Base-by-base conservation (phyloP, 2,888 invertebrate genomes). In the Ischnus inquisitorius region DNA sequence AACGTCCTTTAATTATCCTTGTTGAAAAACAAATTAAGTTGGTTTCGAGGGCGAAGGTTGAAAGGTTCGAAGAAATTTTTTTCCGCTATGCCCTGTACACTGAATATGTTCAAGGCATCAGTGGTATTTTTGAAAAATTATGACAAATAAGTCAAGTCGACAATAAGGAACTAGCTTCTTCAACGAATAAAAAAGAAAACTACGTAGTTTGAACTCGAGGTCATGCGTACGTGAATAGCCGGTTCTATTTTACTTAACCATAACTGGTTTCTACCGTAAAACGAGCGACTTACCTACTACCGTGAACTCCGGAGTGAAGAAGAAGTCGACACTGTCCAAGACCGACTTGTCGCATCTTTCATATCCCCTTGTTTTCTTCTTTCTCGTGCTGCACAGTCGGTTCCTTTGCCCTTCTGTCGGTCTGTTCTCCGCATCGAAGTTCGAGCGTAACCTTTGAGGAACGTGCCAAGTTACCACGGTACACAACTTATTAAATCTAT, bases 331-430 rank as follows among this genome's bases (percentile, higher is more conserved):
- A 79, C 76, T 62, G 71, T 72, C 62, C 67, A 39, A 39, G 16
- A 83, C 60, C 34, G 65, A 65, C 67, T 80, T 76, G 54, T 80
- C 71, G 65, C 60, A 60, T 83, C 76, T 57, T 80, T 83, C 72
- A 41, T 83, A 48, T 28, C 46, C 64, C 41, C 48, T 22, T 72
- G 71, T 72, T 57, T 79, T 83, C 83, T 84, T 79, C 82, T 67
- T 46, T 39, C 16, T 75, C 72, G 43, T 64, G 46, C 67, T 62
- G 67, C 65, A 34, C 79, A 60, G 79, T 34, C 43, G 16, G 67
- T 16, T 62, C 41, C 60, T 34, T 19, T 22, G 19, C 14, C 34
- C 39, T 76, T 84, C 74, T 67, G 71, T 64, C 74, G 69, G 22
- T 67, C 74, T 41, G 57, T 69, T 64, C 71, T 80, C 75, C 60